phyloP scores from a whole-genome alignment of 2,888 invertebrate species.

The Ormyrus rosae region DNA sequence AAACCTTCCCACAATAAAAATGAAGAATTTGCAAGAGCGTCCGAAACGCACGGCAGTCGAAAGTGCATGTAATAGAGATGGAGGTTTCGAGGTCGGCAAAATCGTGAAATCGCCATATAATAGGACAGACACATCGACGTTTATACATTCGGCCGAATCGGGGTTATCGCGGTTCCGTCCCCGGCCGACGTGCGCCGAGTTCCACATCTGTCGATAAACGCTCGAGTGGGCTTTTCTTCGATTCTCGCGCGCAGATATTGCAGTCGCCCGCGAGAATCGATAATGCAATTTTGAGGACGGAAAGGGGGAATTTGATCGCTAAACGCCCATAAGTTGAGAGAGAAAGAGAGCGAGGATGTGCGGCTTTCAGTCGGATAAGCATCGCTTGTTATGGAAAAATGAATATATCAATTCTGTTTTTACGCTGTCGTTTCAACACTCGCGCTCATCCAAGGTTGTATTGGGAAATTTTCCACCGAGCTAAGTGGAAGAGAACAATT shows the following conservation, averaged over 20 bases:
- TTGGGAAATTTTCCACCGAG: not conserved
- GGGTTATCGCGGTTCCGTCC: not conserved
- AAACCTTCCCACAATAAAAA: conserved; percentile 25
- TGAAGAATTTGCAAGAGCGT: not conserved
- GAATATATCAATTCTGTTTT: conserved; percentile 24
- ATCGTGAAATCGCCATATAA: conserved; percentile 38
- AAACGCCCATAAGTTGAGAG: too few species aligned
- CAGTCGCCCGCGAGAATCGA: not conserved
- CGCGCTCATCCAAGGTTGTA: not conserved
- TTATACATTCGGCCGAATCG: conserved; percentile 3
- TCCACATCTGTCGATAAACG: conserved; percentile 16
- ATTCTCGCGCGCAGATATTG: not conserved
- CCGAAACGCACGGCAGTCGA: conserved; percentile 11
- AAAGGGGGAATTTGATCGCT: conserved; percentile 13
- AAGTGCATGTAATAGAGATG: conserved; percentile 31
- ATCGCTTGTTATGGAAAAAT: conserved; percentile 27
- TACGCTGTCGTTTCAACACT: conserved; percentile 21
- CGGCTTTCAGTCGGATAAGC: conserved; percentile 15
- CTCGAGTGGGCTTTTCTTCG: not conserved
- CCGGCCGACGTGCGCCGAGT: conserved; percentile 1
- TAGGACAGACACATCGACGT: conserved; percentile 16
- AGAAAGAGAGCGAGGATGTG: conserved; percentile 3
- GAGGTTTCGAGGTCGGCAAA: conserved; percentile 42
- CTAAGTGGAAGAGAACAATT: too few species aligned
- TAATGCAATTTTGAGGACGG: conserved; percentile 12